Conservation (phyloP, 2,797 vertebrate genomes). For the Dendrocincla fuliginosa region DNA sequence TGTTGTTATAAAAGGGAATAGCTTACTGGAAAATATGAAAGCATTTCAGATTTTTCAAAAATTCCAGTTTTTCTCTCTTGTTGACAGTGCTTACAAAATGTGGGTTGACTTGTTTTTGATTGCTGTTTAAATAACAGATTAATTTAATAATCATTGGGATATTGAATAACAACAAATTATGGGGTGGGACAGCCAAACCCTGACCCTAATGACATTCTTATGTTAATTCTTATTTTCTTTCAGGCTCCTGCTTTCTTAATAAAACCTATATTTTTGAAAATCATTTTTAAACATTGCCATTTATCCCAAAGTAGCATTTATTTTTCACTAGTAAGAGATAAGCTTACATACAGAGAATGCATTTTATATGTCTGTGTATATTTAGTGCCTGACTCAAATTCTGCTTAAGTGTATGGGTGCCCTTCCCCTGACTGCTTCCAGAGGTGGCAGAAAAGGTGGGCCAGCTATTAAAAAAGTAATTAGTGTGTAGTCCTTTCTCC, state of each 20-base stretch:
- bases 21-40: constrained; percentile 65
- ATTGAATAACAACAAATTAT: constrained; percentile 79
- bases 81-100: constrained; percentile 76
- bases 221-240: constrained; percentile 82
- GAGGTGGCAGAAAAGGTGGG: neutral
- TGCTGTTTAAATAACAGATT: constrained; percentile 80
- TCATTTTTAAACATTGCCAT: constrained; percentile 62
- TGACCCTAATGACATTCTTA: constrained; percentile 82
- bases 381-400: neutral
- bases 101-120: constrained; percentile 72
- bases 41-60: constrained; percentile 3
- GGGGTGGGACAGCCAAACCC: constrained; percentile 71
- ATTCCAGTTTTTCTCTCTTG: constrained; percentile 60
- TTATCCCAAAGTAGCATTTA: constrained; percentile 42
- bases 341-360: neutral
- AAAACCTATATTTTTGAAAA: constrained; percentile 80
- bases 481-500: neutral
- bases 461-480: neutral
- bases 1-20: constrained; percentile 9
- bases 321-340: constrained; percentile 28
- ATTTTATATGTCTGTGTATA: neutral
- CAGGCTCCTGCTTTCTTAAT: constrained; percentile 81
- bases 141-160: constrained; percentile 81
- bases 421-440: neutral
- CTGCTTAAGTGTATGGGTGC: neutral